phyloP scores from a whole-genome alignment of 2,113 vertebrate genomes.

The Gambusia affinis region DNA sequence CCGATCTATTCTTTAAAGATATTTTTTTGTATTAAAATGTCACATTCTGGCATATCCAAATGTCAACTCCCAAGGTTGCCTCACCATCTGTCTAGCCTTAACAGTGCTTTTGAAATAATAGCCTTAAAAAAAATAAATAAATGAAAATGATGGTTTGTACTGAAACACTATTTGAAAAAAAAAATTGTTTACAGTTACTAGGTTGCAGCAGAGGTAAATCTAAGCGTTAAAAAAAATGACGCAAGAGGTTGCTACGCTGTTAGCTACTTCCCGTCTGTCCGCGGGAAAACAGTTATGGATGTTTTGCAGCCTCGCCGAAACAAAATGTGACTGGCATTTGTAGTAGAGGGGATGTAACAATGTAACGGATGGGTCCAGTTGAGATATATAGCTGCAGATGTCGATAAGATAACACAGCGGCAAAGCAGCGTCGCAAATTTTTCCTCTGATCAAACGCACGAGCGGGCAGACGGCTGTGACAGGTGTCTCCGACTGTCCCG shows the following conservation, averaged over 20 bases:
- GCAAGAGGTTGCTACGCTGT: slow-evolving; percentile 35
- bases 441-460: slow-evolving; percentile 66
- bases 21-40: slow-evolving; percentile 76
- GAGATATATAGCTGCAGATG: slow-evolving; percentile 72
- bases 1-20: slow-evolving; percentile 73
- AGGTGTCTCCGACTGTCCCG: slow-evolving; percentile 60
- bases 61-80: slow-evolving; percentile 79
- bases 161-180: background rate
- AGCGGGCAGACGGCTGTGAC: slow-evolving; percentile 56
- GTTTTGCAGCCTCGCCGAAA: slow-evolving; percentile 55
- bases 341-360: slow-evolving; percentile 67
- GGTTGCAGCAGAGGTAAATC: slow-evolving; percentile 12
- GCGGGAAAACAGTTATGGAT: slow-evolving; percentile 69
- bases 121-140: slow-evolving; percentile 16
- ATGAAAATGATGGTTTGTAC: slow-evolving; percentile 11
- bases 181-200: too few species aligned
- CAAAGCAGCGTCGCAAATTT: slow-evolving; percentile 49
- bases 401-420: slow-evolving; percentile 68
- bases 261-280: slow-evolving; percentile 37
- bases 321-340: slow-evolving; percentile 66
- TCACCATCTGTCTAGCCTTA: slow-evolving; percentile 62
- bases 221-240: slow-evolving; percentile 18
- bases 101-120: slow-evolving; percentile 69
- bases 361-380: slow-evolving; percentile 61
- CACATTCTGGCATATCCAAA: slow-evolving; percentile 80